These are phyloP conservation scores for Anguilla marmorata DNA, from an alignment of 2,797 vertebrate genomes.

Conservation along the genomic window DNA sequence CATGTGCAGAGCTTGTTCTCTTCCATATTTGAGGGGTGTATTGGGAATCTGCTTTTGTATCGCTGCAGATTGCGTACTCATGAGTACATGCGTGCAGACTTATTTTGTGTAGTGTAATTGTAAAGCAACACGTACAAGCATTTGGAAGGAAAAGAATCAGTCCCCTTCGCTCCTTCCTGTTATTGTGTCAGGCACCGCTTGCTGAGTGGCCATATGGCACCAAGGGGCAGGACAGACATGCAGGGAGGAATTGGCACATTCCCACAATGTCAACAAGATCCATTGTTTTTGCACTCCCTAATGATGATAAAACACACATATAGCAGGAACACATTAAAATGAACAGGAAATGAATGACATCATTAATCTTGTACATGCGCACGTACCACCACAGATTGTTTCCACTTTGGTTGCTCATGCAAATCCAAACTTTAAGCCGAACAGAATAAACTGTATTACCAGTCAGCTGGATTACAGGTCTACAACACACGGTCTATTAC, in stretches of 20 bases:
- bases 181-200: background rate
- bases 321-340: background rate
- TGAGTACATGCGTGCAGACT: background rate
- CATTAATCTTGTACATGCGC: background rate
- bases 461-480: background rate
- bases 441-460: background rate
- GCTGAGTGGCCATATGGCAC: constrained; percentile 20
- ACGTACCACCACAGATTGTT: background rate
- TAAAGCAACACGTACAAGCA: background rate
- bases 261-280: background rate
- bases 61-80: background rate
- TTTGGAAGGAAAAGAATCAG: background rate
- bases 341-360: background rate
- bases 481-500: background rate
- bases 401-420: background rate
- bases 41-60: background rate
- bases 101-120: background rate
- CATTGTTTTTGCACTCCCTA: background rate
- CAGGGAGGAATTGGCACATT: constrained; percentile 12
- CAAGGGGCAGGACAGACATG: background rate
- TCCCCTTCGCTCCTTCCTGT: background rate
- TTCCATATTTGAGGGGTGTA: background rate
- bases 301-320: background rate
- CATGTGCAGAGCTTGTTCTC: background rate
- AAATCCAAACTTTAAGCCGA: background rate